Evolutionary conservation across 2,888 invertebrate genomes (phyloP), one percentile per base, ranked within the genome.

Genomic region (Epirrita christyi): DNA sequence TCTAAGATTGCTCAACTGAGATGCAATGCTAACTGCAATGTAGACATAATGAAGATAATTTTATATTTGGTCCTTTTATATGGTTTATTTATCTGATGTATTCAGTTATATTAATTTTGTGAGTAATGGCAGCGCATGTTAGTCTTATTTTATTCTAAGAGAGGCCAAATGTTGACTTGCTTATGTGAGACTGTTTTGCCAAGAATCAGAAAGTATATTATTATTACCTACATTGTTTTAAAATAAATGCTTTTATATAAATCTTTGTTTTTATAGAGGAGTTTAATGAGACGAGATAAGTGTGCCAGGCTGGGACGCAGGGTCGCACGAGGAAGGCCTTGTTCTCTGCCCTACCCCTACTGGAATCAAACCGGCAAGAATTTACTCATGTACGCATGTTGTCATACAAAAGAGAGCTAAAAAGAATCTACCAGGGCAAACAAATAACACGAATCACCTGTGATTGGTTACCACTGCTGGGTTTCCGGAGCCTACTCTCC

Each of bases 91-190:
- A 86, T 88, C 83, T 85, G 84, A 87, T 87, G 80, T 85, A 85
- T 62, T 87, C 83, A 83, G 83, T 86, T 86, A 62, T 81, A 81
- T 87, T 85, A 76, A 78, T 86, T 59, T 89, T 90, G 88, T 88
- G 88, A 91, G 88, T 88, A 81, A 87, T 83, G 92, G 91, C 92
- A 91, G 90, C 89, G 88, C 88, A 92, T 91, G 88, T 88, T 91
- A 89, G 85, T 85, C 85, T 84, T 91, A 87, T 83, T 85, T 90
- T 89, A 87, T 88, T 81, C 85, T 89, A 91, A 88, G 88, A 90
- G 88, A 91, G 91, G 92, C 92, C 92, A 92, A 92, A 92, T 92
- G 91, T 92, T 90, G 91, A 92, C 91, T 92, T 92, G 92, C 92
- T 92, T 90, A 90, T 86, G 91, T 92, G 91, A 92, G 92, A 92